Evolutionary conservation across 2,888 invertebrate species (phyloP).

Genomic region (Macaria liturata): DNA sequence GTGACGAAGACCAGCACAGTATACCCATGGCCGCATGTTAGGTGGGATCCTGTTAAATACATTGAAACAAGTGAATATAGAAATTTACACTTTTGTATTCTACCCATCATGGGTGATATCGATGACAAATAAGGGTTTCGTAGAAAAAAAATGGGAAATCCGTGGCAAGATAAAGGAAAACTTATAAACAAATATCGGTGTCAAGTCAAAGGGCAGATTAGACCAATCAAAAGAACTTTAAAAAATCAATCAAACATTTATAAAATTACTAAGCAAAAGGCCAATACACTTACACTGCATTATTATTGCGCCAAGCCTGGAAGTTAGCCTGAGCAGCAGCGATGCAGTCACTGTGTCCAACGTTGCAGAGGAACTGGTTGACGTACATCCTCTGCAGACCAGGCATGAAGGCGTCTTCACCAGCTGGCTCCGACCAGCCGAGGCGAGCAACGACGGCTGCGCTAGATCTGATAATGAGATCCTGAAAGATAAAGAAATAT

Average conservation of each 20-base stretch:
- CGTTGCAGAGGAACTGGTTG: constrained; percentile 81
- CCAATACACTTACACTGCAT: constrained; percentile 1
- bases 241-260: background rate
- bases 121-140: too few species aligned
- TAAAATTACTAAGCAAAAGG: background rate
- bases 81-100: too few species aligned
- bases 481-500: constrained; percentile 45
- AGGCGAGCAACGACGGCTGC: constrained; percentile 71
- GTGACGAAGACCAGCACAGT: constrained; percentile 87
- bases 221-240: too few species aligned
- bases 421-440: constrained; percentile 68
- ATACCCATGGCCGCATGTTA: constrained; percentile 86
- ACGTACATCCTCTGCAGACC: constrained; percentile 80
- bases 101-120: too few species aligned
- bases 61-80: too few species aligned
- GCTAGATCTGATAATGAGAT: constrained; percentile 68
- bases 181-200: too few species aligned
- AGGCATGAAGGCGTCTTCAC: constrained; percentile 73
- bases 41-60: constrained; percentile 51
- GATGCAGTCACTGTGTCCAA: constrained; percentile 67
- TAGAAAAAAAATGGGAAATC: too few species aligned
- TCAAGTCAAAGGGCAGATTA: too few species aligned
- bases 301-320: constrained; percentile 57
- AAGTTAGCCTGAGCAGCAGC: constrained; percentile 61
- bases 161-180: too few species aligned